Evolutionary conservation across 1,140 invertebrate genomes (phyloP).

Genomic region (Parapsyche elsis): DNA sequence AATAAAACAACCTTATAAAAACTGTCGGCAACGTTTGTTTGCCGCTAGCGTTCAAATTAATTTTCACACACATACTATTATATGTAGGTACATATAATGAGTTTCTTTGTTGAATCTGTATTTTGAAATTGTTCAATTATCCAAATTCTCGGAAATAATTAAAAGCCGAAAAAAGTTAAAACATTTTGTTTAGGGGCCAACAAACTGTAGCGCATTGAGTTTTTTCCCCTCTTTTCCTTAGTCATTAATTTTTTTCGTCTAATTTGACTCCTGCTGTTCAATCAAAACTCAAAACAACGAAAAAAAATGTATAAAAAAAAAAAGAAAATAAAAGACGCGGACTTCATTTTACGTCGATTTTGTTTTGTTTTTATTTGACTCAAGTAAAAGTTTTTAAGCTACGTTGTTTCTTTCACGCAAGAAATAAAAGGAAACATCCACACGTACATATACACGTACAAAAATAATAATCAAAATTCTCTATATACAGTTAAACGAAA

Average conservation of each 20-base stretch:
- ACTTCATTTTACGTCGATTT: not conserved
- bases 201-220: not conserved
- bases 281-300: not conserved
- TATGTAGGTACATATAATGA: too few species aligned
- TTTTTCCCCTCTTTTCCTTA: not conserved
- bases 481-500: too few species aligned
- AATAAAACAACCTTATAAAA: too few species aligned
- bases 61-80: too few species aligned
- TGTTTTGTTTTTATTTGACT: not conserved
- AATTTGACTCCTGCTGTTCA: slow-evolving; percentile 22
- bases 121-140: too few species aligned
- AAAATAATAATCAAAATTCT: too few species aligned
- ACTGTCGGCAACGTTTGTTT: too few species aligned
- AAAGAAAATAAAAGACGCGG: not conserved
- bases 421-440: too few species aligned
- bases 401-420: too few species aligned
- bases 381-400: not conserved
- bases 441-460: too few species aligned
- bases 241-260: not conserved
- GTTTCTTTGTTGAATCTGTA: too few species aligned
- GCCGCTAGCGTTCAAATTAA: too few species aligned
- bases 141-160: slow-evolving; percentile 2
- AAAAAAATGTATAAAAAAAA: not conserved
- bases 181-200: slow-evolving; percentile 3
- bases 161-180: not conserved